Percentiles rank a stretch among this genome's conserved stretches.
These are phyloP conservation scores for Antheraea yamamai DNA, from an alignment of 2,888 invertebrate genomes.

Conservation along the genomic window DNA sequence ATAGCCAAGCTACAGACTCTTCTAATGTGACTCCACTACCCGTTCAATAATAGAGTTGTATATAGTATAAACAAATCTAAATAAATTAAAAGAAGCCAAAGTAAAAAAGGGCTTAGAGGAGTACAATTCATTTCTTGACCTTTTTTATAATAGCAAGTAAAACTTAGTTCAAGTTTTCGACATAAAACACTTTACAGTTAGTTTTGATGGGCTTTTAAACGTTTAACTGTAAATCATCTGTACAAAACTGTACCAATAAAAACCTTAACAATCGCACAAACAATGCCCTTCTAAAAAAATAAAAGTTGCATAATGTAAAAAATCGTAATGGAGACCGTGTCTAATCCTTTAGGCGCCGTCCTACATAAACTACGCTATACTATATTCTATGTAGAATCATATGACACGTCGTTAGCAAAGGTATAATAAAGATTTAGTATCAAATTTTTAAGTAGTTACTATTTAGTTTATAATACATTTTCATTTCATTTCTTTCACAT, in stretches of 20 bases:
- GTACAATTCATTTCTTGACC: not conserved
- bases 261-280: constrained; percentile 5
- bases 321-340: constrained; percentile 22
- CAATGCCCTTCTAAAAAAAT: constrained; percentile 24
- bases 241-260: not conserved
- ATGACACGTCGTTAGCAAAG: not conserved
- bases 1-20: not conserved
- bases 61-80: not conserved
- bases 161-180: not conserved
- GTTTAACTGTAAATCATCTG: not conserved
- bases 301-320: constrained; percentile 31
- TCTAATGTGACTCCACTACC: not conserved
- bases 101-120: not conserved
- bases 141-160: not conserved
- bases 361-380: constrained; percentile 10
- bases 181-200: not conserved
- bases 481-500: no score
- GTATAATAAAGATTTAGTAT: no score
- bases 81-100: not conserved
- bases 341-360: constrained; percentile 11
- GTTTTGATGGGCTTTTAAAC: not conserved
- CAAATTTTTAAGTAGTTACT: no score
- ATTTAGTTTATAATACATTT: no score
- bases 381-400: not conserved
- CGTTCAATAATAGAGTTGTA: not conserved